phyloP scores from a whole-genome alignment of 2,113 vertebrate species.

The Ceyx melanurus region DNA sequence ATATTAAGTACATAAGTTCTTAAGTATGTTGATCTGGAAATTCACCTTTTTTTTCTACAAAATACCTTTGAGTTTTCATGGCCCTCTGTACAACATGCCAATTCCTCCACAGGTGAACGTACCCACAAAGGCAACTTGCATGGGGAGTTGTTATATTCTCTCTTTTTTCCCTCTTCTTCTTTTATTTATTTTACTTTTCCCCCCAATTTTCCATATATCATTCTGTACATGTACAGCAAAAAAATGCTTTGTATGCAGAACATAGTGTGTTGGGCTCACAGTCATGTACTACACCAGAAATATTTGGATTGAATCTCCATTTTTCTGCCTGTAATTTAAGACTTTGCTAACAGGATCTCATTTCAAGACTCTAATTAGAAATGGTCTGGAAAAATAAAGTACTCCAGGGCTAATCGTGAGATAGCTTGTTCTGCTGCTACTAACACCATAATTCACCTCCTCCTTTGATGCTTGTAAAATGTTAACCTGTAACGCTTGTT shows the following conservation, averaged over 20 bases:
- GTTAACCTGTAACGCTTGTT: constrained; percentile 43
- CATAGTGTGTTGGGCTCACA: neutral
- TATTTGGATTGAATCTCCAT: neutral
- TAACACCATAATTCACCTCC: constrained; percentile 25
- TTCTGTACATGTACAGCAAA: neutral
- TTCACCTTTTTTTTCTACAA: neutral
- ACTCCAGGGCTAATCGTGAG: neutral
- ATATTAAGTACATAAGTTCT: neutral
- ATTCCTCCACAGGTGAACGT: neutral
- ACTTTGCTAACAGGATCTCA: neutral
- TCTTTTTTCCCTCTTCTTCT: neutral
- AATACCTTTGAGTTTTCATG: neutral
- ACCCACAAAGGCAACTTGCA: neutral
- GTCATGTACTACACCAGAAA: neutral
- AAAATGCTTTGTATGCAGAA: neutral
- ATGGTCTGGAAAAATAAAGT: constrained; percentile 31
- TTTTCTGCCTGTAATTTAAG: constrained; percentile 21
- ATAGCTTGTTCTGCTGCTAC: neutral
- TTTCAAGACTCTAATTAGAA: constrained; percentile 60
- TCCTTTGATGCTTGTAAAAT: constrained; percentile 47
- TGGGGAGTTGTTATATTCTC: neutral
- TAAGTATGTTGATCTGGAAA: neutral
- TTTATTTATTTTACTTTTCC: neutral
- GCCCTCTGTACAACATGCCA: neutral
- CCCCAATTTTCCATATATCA: neutral